Evolutionary conservation across 1,140 invertebrate species (phyloP).

Genomic region (Trichomalopsis sarcophagae): DNA sequence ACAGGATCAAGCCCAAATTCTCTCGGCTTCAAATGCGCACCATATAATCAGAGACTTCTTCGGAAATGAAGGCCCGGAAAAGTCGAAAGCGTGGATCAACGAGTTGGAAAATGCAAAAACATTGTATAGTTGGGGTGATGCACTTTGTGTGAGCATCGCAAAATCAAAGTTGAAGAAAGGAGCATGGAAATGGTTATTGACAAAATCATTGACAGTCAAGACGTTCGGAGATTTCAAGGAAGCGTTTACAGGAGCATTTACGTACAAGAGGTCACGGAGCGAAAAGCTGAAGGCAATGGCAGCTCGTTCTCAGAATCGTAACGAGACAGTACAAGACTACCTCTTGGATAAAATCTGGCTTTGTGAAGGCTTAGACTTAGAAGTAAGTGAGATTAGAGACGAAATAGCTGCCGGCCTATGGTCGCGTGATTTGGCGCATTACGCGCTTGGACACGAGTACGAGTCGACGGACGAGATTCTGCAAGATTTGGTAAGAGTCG

Average conservation of each 20-base stretch:
- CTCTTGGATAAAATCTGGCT: conserved; percentile 52
- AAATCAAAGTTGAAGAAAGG: conserved; percentile 13
- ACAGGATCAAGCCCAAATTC: no score
- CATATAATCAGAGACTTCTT: neutral
- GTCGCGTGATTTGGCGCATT: neutral
- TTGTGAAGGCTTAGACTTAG: conserved; percentile 20
- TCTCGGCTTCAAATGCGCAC: no score
- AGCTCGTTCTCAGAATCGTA: neutral
- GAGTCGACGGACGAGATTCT: neutral
- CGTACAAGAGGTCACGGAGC: neutral
- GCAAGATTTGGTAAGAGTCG: neutral
- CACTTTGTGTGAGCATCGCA: neutral
- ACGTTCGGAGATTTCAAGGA: neutral
- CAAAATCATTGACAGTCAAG: neutral
- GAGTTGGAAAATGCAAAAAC: neutral
- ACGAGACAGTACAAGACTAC: conserved; percentile 16
- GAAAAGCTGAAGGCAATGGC: neutral
- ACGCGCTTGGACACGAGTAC: neutral
- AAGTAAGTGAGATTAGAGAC: conserved; percentile 7
- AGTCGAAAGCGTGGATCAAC: neutral
- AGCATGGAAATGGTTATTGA: conserved; percentile 24
- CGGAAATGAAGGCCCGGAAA: neutral
- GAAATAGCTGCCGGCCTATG: neutral
- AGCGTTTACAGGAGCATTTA: neutral
- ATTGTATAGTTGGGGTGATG: conserved; percentile 9